Evolutionary conservation across 2,888 invertebrate genomes (phyloP), one percentile per base, ranked within the genome.

Genomic region (Acanthacorydalis orientalis): DNA sequence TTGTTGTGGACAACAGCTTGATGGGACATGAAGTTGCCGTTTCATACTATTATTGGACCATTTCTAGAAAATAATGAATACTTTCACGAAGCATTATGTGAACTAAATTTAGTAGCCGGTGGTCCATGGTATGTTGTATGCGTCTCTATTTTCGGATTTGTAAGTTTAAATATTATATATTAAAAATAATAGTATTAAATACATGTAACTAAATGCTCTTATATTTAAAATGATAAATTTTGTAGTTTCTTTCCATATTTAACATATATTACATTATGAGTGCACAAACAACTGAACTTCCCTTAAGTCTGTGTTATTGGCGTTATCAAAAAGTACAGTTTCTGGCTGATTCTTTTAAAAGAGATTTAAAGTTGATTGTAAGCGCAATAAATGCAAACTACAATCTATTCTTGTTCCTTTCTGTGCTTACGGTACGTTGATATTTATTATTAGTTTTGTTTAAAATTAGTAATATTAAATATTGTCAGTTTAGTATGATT

Each of bases 361-460:
- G 66, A 46, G 66, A 66, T 50, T 55, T 61, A 31, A 64, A 63
- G 54, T 52, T 66, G 31, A 59, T 65, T 43, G 59, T 59, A 48
- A 52, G 63, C 14, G 60, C 63, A 6, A 51, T 64, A n/a, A 63
- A 62, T 2, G 48, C 61, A 4, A 61, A 64, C 52, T 64, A 63
- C 51, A 64, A 64, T 48, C 47, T 58, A 12, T 56, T 64, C 31
- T 53, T 66, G 6, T 38, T 64, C 1, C 47, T 61, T 12, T 64
- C 64, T 42, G 47, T 60, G 12, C n/a, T 59, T 11, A 59, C 58
- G 49, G 66, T 66, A 57, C 58, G 56, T 49, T n/a, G 31, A 37
- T 38, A n/a, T 10, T 34, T 7, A 16, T 40, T 23, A 15, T 4
- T 12, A 12, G 6, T 14, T 40, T 40, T 40, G 10, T 12, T 12